Conservation (phyloP, 2,113 vertebrate genomes). For the Alectura lathami region DNA sequence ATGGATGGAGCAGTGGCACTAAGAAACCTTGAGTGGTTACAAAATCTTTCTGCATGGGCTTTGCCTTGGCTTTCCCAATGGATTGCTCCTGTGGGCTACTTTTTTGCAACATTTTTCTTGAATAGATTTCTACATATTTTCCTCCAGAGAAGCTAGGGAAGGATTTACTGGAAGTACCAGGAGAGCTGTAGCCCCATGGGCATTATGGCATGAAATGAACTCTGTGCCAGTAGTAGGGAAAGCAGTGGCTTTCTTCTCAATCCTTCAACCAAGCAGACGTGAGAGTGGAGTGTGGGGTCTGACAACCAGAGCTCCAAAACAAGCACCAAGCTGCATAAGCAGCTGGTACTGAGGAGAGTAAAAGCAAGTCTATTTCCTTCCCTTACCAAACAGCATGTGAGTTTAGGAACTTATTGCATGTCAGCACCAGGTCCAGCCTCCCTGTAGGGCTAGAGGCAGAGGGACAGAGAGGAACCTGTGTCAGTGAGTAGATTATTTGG, state of each 20-base stretch:
- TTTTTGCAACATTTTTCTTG: not conserved
- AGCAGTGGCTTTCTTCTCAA: not conserved
- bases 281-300: not conserved
- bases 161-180: not conserved
- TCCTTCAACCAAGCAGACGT: not conserved
- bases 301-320: not conserved
- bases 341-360: not conserved
- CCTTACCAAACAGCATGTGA: accelerated
- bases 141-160: not conserved
- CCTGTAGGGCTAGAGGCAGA: not conserved
- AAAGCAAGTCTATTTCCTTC: not conserved
- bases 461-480: not conserved
- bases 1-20: not conserved
- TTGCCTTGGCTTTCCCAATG: not conserved
- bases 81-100: not conserved
- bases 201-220: not conserved
- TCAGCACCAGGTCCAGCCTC: not conserved
- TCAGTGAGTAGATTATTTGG: too few relatives aligned
- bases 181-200: not conserved
- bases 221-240: not conserved
- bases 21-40: not conserved
- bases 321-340: not conserved
- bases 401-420: not conserved
- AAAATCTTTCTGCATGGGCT: not conserved
- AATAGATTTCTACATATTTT: not conserved